Conservation (phyloP, 1,140 invertebrate genomes). For the Aphelenchoides fujianensis region DNA sequence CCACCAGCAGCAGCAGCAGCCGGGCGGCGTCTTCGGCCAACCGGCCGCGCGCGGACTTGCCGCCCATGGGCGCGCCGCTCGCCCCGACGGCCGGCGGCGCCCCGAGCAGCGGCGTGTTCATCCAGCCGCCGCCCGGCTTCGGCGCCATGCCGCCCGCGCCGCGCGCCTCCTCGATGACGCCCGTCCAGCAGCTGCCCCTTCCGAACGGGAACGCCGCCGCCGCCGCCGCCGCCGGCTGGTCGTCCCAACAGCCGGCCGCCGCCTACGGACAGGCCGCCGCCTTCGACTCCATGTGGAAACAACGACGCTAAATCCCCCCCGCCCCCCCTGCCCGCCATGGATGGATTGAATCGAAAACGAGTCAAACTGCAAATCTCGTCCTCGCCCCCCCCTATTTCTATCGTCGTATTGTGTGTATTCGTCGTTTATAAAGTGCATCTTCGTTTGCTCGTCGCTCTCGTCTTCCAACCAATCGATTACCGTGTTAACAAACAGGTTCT, state of each 20-base stretch:
- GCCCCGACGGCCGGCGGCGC: background rate
- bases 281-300: background rate
- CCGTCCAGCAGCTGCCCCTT: background rate
- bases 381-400: too few species aligned
- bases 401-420: too few species aligned
- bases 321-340: background rate
- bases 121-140: constrained; percentile 19
- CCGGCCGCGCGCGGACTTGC: background rate
- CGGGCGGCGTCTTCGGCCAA: too few species aligned
- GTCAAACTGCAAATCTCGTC: constrained; percentile 1
- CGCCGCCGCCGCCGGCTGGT: background rate
- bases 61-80: background rate
- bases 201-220: background rate
- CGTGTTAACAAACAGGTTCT: too few species aligned
- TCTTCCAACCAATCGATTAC: too few species aligned
- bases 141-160: background rate
- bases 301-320: background rate
- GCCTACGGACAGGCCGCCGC: too few species aligned
- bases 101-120: background rate
- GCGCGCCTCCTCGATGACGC: background rate
- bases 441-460: background rate
- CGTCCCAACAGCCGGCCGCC: too few species aligned
- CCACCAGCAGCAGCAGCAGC: too few species aligned
- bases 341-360: background rate
- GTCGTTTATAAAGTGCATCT: too few species aligned